phyloP scores from a whole-genome alignment of 2,113 vertebrate species.

The Upupa epops region DNA sequence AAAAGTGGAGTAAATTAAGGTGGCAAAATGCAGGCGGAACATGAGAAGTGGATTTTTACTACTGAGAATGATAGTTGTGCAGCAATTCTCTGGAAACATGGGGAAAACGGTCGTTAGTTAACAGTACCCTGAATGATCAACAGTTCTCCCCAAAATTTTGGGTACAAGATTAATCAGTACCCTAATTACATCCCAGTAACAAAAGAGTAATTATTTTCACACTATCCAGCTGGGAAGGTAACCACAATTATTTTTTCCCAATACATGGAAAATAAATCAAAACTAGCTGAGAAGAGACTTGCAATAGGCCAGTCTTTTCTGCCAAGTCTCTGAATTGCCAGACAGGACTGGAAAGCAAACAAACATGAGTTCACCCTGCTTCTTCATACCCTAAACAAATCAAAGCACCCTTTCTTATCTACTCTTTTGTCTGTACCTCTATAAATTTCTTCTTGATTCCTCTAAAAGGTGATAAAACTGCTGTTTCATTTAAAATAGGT shows the following conservation, averaged over 20 bases:
- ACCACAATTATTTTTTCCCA: neutral
- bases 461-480: neutral
- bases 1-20: neutral
- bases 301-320: neutral
- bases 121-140: neutral
- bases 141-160: neutral
- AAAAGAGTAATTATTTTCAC: neutral
- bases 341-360: neutral
- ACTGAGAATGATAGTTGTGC: neutral
- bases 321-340: neutral
- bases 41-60: neutral
- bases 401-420: neutral
- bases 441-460: neutral
- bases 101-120: neutral
- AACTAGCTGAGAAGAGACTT: neutral
- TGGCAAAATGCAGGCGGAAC: neutral
- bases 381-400: neutral
- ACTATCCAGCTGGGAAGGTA: neutral
- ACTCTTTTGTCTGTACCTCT: neutral
- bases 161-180: neutral
- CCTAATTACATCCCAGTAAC: neutral
- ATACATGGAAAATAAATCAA: neutral
- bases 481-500: neutral
- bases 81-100: neutral
- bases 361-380: neutral